Percentiles rank a stretch among this genome's conserved stretches.
Conservation (phyloP, 2,888 invertebrate genomes). For the Noctua janthe region DNA sequence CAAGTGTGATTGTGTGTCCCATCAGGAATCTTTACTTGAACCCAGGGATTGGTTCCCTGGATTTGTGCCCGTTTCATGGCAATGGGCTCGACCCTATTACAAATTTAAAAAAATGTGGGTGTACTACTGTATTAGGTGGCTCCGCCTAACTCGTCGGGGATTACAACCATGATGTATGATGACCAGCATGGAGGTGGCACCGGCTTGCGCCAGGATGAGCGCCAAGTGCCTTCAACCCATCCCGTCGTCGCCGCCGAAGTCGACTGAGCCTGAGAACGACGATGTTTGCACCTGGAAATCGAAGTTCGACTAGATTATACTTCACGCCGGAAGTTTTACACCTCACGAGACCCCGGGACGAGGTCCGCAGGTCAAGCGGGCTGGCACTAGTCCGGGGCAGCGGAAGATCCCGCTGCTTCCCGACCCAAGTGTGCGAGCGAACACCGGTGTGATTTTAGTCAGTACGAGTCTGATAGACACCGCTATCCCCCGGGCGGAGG, state of each 20-base stretch:
- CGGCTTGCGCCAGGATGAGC: slow-evolving; percentile 14
- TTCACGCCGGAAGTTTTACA: no score
- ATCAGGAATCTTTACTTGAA: no score
- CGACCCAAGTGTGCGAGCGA: no score
- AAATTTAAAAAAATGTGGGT: background rate
- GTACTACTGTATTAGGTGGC: background rate
- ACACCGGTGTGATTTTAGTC: no score
- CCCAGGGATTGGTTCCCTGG: background rate
- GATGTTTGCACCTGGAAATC: slow-evolving; percentile 71
- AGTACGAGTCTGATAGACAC: no score
- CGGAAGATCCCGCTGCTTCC: no score
- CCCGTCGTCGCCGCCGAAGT: slow-evolving; percentile 84
- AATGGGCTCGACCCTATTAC: background rate
- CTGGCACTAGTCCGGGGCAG: no score
- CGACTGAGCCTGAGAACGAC: slow-evolving; percentile 66
- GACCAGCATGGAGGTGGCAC: slow-evolving; percentile 3
- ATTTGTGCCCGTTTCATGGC: background rate
- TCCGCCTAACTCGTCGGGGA: background rate
- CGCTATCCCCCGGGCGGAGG: no score
- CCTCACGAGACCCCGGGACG: no score
- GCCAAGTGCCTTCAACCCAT: slow-evolving; percentile 73
- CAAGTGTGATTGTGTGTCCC: no score
- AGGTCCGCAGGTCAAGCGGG: no score
- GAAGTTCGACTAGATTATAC: background rate
- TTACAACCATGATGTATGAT: background rate